Percentiles rank a stretch among this genome's conserved stretches.
phyloP scores from a whole-genome alignment of 2,888 invertebrate species.

The Camponotus fellah region DNA sequence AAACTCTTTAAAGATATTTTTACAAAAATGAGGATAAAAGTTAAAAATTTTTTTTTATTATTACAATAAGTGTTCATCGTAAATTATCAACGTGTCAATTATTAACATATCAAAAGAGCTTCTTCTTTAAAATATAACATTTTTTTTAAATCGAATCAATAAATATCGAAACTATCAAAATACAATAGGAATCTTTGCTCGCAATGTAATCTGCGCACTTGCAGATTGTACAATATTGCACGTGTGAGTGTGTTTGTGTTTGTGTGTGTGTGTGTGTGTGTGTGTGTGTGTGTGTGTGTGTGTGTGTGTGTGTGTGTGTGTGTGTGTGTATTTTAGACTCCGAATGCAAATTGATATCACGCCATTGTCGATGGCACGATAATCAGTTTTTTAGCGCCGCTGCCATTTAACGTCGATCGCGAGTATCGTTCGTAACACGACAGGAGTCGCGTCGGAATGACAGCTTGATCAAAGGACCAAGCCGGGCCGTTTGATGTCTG shows the following conservation, averaged over 20 bases:
- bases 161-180: too few species aligned
- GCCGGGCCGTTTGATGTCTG: slow-evolving; percentile 84
- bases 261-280: too few species aligned
- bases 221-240: not conserved
- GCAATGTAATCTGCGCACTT: too few species aligned
- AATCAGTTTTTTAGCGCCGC: slow-evolving; percentile 74
- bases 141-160: too few species aligned
- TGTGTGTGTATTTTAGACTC: not conserved
- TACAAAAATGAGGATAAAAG: too few species aligned
- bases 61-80: too few species aligned
- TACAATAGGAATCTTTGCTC: too few species aligned
- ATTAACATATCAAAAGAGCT: too few species aligned
- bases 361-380: slow-evolving; percentile 73
- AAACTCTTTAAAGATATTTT: too few species aligned
- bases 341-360: slow-evolving; percentile 33
- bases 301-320: not conserved
- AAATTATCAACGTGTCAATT: too few species aligned
- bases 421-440: slow-evolving; percentile 77
- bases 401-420: slow-evolving; percentile 61
- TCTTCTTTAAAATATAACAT: too few species aligned
- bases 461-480: slow-evolving; percentile 84
- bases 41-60: too few species aligned
- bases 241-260: not conserved
- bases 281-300: not conserved
- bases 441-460: slow-evolving; percentile 84